Conservation (phyloP, 1,140 invertebrate species). For the Pseudomyrmex concolor region DNA sequence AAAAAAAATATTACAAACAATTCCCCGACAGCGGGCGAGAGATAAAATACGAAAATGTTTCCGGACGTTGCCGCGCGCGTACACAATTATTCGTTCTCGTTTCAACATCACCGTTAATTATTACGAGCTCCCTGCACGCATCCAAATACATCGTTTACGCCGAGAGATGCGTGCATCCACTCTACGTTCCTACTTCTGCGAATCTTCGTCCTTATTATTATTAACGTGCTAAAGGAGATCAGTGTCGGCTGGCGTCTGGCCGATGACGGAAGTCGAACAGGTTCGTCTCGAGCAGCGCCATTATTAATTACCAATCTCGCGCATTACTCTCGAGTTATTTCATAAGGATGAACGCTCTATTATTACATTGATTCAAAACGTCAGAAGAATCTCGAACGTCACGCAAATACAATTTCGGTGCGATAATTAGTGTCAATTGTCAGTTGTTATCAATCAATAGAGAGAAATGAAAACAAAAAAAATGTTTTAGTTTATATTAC, state of each 20-base stretch:
- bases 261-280: conserved; percentile 54
- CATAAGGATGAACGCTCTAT: neutral
- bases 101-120: conserved; percentile 53
- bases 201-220: conserved; percentile 41
- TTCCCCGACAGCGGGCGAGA: too few species aligned
- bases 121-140: neutral
- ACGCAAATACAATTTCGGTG: too few species aligned
- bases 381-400: too few species aligned
- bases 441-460: too few species aligned
- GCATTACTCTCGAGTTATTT: conserved; percentile 2
- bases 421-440: too few species aligned
- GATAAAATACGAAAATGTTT: conserved; percentile 28
- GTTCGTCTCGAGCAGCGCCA: conserved; percentile 29
- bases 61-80: neutral
- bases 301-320: conserved; percentile 25
- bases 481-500: too few species aligned
- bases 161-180: neutral
- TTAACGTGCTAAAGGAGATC: conserved; percentile 44
- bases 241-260: neutral
- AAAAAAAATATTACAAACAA: too few species aligned
- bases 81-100: conserved; percentile 56
- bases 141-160: conserved; percentile 10
- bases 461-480: too few species aligned
- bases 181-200: conserved; percentile 1
- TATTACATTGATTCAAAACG: neutral